Evolutionary conservation across 2,888 invertebrate species (phyloP).

Genomic region (Bellardia pandia): DNA sequence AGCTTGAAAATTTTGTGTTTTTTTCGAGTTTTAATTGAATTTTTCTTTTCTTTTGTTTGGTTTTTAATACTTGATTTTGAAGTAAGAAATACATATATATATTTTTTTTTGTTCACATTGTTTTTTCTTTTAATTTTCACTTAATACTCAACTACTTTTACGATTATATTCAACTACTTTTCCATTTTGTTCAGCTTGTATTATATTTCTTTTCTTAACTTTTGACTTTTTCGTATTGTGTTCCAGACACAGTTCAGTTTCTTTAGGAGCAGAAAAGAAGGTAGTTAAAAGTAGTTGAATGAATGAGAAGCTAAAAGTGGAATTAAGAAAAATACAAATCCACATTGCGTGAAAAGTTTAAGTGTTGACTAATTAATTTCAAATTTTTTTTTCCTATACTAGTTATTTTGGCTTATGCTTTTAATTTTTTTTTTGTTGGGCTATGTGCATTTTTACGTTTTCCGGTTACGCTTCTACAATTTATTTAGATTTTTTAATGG

Average conservation of each 20-base stretch:
- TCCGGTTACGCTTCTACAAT: slow-evolving; percentile 3
- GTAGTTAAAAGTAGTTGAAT: slow-evolving; percentile 48
- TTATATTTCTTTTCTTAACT: not conserved
- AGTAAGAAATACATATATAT: not conserved
- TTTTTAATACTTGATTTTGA: slow-evolving; percentile 55
- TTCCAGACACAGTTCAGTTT: slow-evolving; percentile 19
- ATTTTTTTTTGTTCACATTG: slow-evolving; percentile 3
- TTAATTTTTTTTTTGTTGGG: not conserved
- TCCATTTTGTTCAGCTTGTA: slow-evolving; percentile 22
- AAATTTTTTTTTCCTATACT: slow-evolving; percentile 43
- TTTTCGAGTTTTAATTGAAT: slow-evolving; percentile 68
- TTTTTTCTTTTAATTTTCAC: slow-evolving; percentile 42
- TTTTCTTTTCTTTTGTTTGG: slow-evolving; percentile 63
- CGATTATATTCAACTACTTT: slow-evolving; percentile 44
- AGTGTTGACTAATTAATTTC: slow-evolving; percentile 72
- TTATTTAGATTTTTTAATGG: slow-evolving; percentile 40
- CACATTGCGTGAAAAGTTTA: slow-evolving; percentile 68
- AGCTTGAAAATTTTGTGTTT: slow-evolving; percentile 32
- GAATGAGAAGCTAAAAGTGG: slow-evolving; percentile 46
- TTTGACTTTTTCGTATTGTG: not conserved
- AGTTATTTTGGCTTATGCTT: not conserved
- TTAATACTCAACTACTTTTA: slow-evolving; percentile 57
- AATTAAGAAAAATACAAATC: slow-evolving; percentile 59
- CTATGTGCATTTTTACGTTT: slow-evolving; percentile 27
- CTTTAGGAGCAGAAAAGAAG: slow-evolving; percentile 2